Evolutionary conservation across 2,797 vertebrate species (phyloP).

Genomic region (Tolypeutes matacus): DNA sequence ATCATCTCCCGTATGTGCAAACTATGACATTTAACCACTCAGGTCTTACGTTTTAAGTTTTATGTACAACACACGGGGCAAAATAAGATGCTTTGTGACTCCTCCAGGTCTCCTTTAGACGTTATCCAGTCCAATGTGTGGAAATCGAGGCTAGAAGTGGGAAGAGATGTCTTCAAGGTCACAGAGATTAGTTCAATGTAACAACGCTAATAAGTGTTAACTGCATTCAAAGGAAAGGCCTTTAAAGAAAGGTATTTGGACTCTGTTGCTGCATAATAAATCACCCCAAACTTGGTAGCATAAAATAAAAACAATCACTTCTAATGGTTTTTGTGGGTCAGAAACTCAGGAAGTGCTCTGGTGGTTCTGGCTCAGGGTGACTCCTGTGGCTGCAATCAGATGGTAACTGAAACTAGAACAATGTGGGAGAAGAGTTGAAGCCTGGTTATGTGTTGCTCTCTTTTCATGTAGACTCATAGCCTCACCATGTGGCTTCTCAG

Average conservation of each 20-base stretch:
- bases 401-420: neutral
- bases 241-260: neutral
- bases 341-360: neutral
- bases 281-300: neutral
- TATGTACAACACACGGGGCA: neutral
- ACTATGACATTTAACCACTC: too few species aligned
- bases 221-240: neutral
- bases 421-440: neutral
- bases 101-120: neutral
- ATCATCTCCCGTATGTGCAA: neutral
- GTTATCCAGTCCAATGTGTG: too few species aligned
- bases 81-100: rapidly evolving
- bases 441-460: neutral
- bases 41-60: too few species aligned
- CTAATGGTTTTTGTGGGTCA: neutral
- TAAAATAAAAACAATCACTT: neutral
- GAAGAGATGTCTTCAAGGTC: neutral
- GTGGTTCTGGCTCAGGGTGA: neutral
- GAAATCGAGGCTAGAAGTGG: neutral
- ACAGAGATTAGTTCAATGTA: neutral
- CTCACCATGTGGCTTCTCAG: neutral
- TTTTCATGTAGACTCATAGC: neutral
- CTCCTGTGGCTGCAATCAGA: rapidly evolving
- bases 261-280: neutral
- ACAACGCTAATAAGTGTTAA: neutral